Evolutionary conservation across 2,113 vertebrate genomes (phyloP).

Genomic region (Clarias macrocephalus): DNA sequence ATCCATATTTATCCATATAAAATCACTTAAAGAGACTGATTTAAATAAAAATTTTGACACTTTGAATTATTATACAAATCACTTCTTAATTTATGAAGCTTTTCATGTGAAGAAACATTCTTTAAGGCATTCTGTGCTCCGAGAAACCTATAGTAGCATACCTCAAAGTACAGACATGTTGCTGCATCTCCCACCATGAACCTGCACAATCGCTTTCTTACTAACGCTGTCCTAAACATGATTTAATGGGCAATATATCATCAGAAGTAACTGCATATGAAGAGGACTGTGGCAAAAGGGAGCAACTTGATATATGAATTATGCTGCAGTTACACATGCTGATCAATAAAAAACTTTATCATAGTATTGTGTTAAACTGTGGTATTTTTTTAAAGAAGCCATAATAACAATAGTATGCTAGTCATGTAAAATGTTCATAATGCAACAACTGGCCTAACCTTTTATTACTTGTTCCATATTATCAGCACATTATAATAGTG

Average conservation of each 20-base stretch:
- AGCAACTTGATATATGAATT: not conserved
- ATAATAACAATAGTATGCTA: not conserved
- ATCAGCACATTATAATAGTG: not conserved
- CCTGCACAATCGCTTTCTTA: not conserved
- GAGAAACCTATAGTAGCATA: not conserved
- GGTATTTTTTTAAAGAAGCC: not conserved
- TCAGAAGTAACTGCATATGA: not conserved
- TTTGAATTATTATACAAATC: not conserved
- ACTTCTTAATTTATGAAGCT: not conserved
- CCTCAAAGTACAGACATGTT: conserved; percentile 2
- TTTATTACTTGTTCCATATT: not conserved
- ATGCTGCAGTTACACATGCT: not conserved
- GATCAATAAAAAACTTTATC: not conserved
- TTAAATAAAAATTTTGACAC: not conserved
- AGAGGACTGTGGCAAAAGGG: not conserved
- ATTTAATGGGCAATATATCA: conserved; percentile 28
- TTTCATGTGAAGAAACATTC: not conserved
- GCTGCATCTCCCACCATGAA: conserved; percentile 21
- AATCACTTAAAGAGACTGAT: not conserved
- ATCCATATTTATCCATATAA: not conserved
- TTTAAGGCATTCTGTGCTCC: not conserved
- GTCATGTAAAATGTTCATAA: not conserved
- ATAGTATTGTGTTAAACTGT: not conserved
- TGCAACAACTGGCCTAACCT: not conserved
- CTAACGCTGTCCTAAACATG: not conserved